Evolutionary conservation across 2,113 vertebrate species (phyloP).

Genomic region (Nyctereutes procyonoides): DNA sequence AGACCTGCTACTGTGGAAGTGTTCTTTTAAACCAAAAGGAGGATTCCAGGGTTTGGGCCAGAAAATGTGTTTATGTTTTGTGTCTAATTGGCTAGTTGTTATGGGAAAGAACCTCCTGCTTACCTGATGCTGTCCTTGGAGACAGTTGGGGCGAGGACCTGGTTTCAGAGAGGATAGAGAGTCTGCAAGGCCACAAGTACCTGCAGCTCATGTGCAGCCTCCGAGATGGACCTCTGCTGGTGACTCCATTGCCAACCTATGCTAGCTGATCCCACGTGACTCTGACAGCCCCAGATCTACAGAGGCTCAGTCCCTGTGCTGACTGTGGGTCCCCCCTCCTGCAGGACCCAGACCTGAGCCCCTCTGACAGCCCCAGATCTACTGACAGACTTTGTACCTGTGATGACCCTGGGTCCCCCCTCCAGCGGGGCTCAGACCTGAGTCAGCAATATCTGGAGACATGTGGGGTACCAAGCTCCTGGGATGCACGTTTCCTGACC

Average conservation of each 20-base stretch:
- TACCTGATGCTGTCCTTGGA: rapidly evolving
- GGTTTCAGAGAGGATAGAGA: not conserved
- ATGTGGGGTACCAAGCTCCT: rapidly evolving
- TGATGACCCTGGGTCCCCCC: rapidly evolving
- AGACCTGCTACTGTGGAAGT: not conserved
- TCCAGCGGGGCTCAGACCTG: too few relatives aligned
- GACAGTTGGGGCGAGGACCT: not conserved
- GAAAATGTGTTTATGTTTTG: not conserved
- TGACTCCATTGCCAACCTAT: not conserved
- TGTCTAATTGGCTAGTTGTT: not conserved
- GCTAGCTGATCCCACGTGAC: not conserved
- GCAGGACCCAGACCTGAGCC: too few relatives aligned
- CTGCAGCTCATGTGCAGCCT: rapidly evolving
- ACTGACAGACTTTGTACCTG: rapidly evolving
- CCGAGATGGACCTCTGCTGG: rapidly evolving
- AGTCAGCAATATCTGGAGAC: not conserved
- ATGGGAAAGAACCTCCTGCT: not conserved
- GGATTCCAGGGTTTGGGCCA: not conserved
- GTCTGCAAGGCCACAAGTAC: rapidly evolving
- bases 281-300: rapidly evolving
- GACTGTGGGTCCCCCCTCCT: rapidly evolving
- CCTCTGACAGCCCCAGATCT: rapidly evolving
- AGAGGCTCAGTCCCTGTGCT: rapidly evolving
- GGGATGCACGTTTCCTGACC: rapidly evolving
- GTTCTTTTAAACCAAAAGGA: not conserved